Base-by-base conservation (phyloP, 1,140 invertebrate species). In the Oppia nitens region DNA sequence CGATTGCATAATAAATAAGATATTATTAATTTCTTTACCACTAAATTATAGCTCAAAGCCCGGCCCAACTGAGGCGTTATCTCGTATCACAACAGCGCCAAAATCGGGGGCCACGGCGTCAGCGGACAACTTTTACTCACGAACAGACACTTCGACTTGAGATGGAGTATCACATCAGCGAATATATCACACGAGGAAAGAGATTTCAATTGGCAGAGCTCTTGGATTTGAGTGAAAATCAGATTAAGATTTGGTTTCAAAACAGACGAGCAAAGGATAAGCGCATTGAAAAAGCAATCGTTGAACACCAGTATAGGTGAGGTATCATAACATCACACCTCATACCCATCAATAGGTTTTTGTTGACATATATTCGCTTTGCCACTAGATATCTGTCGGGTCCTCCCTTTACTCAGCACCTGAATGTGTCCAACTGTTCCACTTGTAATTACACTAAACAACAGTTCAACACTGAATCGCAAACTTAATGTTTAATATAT, bases 241-340 rank as follows among this genome's bases (percentile, higher is more conserved):
- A 91, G 74, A 90, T 94, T 53, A 94, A 93, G 73, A 93, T 93
- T 61, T 94, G 92, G 92, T 96, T 94, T 69, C 92, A 96, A 72
- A 95, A 96, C 71, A 76, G 91, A 51, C 75, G 91, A 63, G 91
- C 91, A 9, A 95, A 95, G 72, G 90, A 95, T 67, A 96, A 95
- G 72, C 76, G 91, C 52, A 89, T 96, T 59, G 90, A 96, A 68
- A 95, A 95, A 67, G 89, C 90, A 0, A 88, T 93, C 57, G 75
- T 91, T 26, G 91, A 96, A 74, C 89, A 93, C 66, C 87, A 92
- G 62, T 88, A 88, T 70, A 83, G 90, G 90, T 91, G 20, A 57
- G 21, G 32, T 40, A 17, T 17, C 32, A 9, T 6, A 40, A 40
- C 32, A 40, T 17, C 17, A 6, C 6, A 6, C 32, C 6, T 40